A percentile compares a stretch with the other conserved stretches of the same genome.
Evolutionary conservation across 1,140 invertebrate genomes (phyloP).

Genomic region (Pseudomyrmex gracilis): DNA sequence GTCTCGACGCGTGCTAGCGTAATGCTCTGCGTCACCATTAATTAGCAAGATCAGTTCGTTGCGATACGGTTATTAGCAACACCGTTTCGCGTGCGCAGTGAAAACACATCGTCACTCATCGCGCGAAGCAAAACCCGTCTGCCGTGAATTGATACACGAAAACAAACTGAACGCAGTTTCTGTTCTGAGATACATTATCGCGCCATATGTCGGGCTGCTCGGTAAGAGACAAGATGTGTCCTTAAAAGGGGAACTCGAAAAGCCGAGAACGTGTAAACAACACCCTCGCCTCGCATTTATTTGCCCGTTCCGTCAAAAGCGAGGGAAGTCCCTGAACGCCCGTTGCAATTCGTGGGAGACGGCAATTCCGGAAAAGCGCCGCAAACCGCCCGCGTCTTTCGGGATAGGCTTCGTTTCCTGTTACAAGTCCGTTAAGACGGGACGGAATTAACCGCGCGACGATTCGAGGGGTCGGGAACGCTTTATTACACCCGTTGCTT

Average conservation of each 20-base stretch:
- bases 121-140: not conserved
- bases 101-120: conserved; percentile 27
- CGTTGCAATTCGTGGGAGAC: not conserved
- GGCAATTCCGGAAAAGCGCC: conserved; percentile 41
- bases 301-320: not conserved
- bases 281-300: conserved; percentile 16
- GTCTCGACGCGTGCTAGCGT: conserved; percentile 9
- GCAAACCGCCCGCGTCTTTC: not conserved
- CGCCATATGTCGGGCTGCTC: conserved; percentile 23
- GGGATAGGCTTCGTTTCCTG: conserved; percentile 37
- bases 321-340: not conserved
- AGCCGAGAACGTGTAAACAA: conserved; percentile 56
- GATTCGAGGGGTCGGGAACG: not conserved
- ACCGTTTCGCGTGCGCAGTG: conserved; percentile 19
- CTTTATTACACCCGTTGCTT: conserved; percentile 45
- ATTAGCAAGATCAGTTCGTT: conserved; percentile 47
- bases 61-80: conserved; percentile 46
- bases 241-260: conserved; percentile 8
- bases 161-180: conserved; percentile 26
- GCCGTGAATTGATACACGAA: conserved; percentile 1
- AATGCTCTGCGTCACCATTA: conserved; percentile 42
- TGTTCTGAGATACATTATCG: conserved; percentile 61
- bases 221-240: conserved; percentile 33
- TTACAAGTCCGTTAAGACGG: conserved; percentile 34
- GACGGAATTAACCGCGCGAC: conserved; percentile 41